Base-by-base conservation (phyloP, 1,140 invertebrate genomes). In the Pseudomyrmex concolor region DNA sequence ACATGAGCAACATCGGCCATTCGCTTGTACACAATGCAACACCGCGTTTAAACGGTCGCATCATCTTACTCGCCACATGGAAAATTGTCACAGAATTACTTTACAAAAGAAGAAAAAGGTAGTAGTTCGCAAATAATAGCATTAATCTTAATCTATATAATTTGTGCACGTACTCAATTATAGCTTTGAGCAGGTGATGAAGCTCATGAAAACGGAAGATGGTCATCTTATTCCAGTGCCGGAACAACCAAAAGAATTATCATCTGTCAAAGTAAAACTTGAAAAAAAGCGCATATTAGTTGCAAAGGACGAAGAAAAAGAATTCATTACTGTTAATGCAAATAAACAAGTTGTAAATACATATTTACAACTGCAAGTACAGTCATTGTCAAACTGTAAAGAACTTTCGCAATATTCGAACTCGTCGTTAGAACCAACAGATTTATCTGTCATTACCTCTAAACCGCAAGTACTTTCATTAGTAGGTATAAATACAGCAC, bases 21-120 rank as follows among this genome's bases (percentile, higher is more conserved):
- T 91, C 63, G 87, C 80, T 7, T 92, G 91, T 66, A 86, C 88
- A 48, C 90, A 92, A 43, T 92, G 91, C 43, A 90, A 25, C 9
- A 91, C 91, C 5, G 91, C 91, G 1, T 92, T 92, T 19, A 92
- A 92, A 71, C 88, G 91, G 10, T 92, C 91, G 0, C 91, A 92
- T 84, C 91, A 92, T 86, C 87, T 92, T 8, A 91, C 91, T 25
- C 88, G 91, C 66, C 91, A 92, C 34, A 89, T 92, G 90, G 91
- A 92, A 80, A 89, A 90, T 25, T 92, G 91, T 80, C 91, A 92
- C 25, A 91, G 84, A 83, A 88, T 92, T 12, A 92, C 85, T 9
- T 70, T 89, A 63, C 90, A 92, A 68, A 92, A 88, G 48, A 92
- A 91, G 54, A 89, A 90, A 76, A 91, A 90, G 89, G 91, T 91